Base-by-base conservation (phyloP, 2,888 invertebrate species). In the Netelia fuscicornis region DNA sequence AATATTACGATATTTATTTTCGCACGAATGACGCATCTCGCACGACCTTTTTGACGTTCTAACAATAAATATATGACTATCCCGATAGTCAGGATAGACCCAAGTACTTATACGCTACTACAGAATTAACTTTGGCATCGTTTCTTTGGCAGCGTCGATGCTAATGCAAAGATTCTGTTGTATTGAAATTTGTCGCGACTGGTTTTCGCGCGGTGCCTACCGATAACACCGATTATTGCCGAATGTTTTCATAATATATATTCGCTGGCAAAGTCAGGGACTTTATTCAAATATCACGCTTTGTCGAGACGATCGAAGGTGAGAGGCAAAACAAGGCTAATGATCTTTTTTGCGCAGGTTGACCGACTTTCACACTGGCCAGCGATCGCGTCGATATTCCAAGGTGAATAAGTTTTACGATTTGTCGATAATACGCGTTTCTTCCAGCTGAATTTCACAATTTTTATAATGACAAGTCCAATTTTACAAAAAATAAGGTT, bases 91-190 rank as follows among this genome's bases (percentile, higher is more conserved):
- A 65, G 42, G 56, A 48, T 68, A 75, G 54, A 64, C n/a, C 30
- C 79, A 75, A 72, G 74, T 48, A 72, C 62, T 54, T 84, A 84
- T 20, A 68, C 25, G 23, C 72, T 78, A 75, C 79, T 74, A 72
- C 65, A 44, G 56, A 84, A 82, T 87, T 86, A 64, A 83, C 76
- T 87, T 86, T 87, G 87, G 87, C 85, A 88, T 85, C 82, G 64
- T 85, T 86, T 82, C 72, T 84, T 85, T 87, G 87, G 81, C 83
- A 87, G 23, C 80, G 67, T 75, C 62, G 79, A 76, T 37, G 68
- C 54, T 74, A 74, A 17, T 64, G 60, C 60, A 72, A 84, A 60
- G 37, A 65, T 54, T 78, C 20, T 71, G 65, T 58, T 54, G 60
- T 65, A 67, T 68, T n/a, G 82, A 86, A 25, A 68, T 70, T 44